Conservation (phyloP, 2,113 vertebrate genomes). For the Oreochromis niloticus region DNA sequence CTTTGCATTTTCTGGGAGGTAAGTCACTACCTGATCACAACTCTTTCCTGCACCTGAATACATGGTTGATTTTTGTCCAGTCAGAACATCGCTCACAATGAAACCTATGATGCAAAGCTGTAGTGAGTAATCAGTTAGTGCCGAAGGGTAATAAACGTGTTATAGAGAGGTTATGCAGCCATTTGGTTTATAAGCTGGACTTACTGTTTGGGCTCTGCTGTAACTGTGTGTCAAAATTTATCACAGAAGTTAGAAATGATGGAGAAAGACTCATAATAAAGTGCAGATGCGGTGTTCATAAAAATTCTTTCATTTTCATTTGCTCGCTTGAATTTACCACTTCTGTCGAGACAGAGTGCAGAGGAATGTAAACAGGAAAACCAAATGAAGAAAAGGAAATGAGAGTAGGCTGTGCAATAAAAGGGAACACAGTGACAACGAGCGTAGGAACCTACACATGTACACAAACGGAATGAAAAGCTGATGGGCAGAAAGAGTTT, state of each 20-base stretch:
- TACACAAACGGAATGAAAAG: not conserved
- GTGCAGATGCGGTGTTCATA: not conserved
- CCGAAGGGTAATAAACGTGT: not conserved
- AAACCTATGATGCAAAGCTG: not conserved
- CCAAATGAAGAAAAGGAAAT: not conserved
- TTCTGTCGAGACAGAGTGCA: not conserved
- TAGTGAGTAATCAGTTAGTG: accelerated
- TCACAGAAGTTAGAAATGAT: not conserved
- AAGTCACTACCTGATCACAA: not conserved
- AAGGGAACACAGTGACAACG: not conserved
- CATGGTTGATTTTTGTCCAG: not conserved
- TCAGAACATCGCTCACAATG: not conserved
- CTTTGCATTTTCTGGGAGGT: not conserved
- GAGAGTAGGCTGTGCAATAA: not conserved
- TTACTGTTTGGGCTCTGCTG: not conserved
- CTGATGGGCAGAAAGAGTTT: not conserved
- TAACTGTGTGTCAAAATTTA: not conserved
- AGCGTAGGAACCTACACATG: not conserved
- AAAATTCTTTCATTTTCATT: not conserved
- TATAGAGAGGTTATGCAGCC: not conserved
- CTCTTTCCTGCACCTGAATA: accelerated
- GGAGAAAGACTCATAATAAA: not conserved
- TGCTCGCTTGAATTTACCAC: not conserved
- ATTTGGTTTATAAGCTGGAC: not conserved
- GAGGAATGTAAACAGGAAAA: constrained; percentile 1